phyloP scores from a whole-genome alignment of 2,797 vertebrate genomes.

The Poeciliopsis infans region DNA sequence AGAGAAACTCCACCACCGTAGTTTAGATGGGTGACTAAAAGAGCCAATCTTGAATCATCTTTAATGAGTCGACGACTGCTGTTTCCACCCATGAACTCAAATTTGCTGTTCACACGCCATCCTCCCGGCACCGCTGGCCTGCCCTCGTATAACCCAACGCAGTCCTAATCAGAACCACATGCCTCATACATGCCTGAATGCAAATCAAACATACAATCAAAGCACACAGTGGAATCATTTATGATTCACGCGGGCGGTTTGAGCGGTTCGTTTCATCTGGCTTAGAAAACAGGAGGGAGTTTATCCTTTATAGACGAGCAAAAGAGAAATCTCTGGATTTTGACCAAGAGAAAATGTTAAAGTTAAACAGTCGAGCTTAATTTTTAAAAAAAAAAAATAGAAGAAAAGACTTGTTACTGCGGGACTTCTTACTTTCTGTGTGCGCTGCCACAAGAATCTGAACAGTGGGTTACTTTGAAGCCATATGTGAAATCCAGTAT shows the following conservation, averaged over 20 bases:
- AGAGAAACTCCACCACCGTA: slow-evolving; percentile 28
- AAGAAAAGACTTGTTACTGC: slow-evolving; percentile 26
- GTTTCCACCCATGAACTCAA: slow-evolving; percentile 61
- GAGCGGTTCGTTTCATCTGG: slow-evolving; percentile 64
- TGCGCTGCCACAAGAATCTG: slow-evolving; percentile 47
- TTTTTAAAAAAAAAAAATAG: not conserved
- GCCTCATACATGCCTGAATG: slow-evolving; percentile 47
- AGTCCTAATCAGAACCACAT: slow-evolving; percentile 72
- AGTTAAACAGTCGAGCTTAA: slow-evolving; percentile 40
- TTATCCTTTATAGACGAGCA: slow-evolving; percentile 41
- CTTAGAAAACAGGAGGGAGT: slow-evolving; percentile 35
- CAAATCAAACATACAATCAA: slow-evolving; percentile 71
- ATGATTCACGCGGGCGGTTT: slow-evolving; percentile 58
- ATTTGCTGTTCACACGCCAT: slow-evolving; percentile 72
- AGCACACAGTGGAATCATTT: slow-evolving; percentile 57
- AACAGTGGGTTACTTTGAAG: slow-evolving; percentile 61
- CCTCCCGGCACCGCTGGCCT: slow-evolving; percentile 46
- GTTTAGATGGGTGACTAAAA: slow-evolving; percentile 64
- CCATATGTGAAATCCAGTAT: slow-evolving; percentile 58
- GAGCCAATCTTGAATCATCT: slow-evolving; percentile 52
- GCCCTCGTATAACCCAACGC: slow-evolving; percentile 65
- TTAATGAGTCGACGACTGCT: slow-evolving; percentile 40
- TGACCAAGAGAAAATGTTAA: slow-evolving; percentile 55
- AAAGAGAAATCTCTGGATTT: slow-evolving; percentile 48
- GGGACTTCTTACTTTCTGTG: slow-evolving; percentile 4